Evolutionary conservation across 2,113 vertebrate genomes (phyloP), one percentile per base, ranked within the genome.

Genomic region (Rhinopomastus cyanomelas): DNA sequence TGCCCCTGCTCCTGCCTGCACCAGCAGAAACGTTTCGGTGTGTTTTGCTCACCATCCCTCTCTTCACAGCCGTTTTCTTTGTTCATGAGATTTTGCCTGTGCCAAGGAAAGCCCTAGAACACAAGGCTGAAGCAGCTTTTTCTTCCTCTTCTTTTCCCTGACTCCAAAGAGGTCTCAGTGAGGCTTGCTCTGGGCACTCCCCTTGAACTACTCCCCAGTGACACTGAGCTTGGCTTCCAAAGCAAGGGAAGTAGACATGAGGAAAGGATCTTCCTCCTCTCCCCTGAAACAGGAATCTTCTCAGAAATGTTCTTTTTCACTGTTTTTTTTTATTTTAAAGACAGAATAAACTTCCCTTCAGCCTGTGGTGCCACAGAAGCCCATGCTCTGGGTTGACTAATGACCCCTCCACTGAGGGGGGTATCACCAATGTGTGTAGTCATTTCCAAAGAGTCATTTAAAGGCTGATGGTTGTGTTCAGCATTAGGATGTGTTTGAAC

Each of bases 151-250:
- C 46, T 74, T 51, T 80, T 67, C 14, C 9, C 8, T 68, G 48
- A 18, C 29, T 67, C 27, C 0, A 0, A 62, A 76, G 6, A 3
- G 11, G 9, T 2, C 7, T 52, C 15, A 16, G 64, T 76, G 64
- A 27, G 26, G 5, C 26, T 74, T 79, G 8, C 36, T 78, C 34
- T 51, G 27, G 42, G 27, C 1, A 0, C 34, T 93, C 53, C 16
- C 85, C 52, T 42, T 78, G 30, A 90, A 30, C 32, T 56, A 16
- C 22, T 77, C 27, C 17, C 26, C 34, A 23, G 2, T 26, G 73
- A 59, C 42, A 71, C 59, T 26, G 21, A 78, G 16, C 18, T 89
- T 59, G 26, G 29, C 42, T 74, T 91, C 52, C 42, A 48, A 56
- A 32, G 34, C 16, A 27, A 12, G 55, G 23, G 15, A 64, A 59